phyloP scores from a whole-genome alignment of 2,888 invertebrate genomes.

The Acheta domesticus region DNA sequence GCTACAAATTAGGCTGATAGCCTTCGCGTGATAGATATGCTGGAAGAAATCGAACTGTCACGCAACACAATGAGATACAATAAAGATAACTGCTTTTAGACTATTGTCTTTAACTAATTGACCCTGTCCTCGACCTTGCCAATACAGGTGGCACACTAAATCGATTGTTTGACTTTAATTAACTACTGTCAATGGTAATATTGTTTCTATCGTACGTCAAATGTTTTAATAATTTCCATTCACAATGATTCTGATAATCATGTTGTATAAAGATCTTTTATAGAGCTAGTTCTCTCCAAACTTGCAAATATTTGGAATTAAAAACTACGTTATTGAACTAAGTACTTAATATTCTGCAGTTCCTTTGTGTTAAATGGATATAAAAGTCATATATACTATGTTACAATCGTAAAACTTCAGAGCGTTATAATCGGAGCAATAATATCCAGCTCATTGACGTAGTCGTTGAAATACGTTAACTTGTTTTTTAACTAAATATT shows the following conservation, averaged over 20 bases:
- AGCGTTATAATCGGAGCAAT: no score
- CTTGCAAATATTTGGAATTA: no score
- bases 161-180: neutral
- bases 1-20: neutral
- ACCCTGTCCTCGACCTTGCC: neutral
- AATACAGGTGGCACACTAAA: neutral
- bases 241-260: neutral
- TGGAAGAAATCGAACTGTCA: conserved; percentile 7
- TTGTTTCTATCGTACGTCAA: neutral
- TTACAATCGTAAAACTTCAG: no score
- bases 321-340: no score
- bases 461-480: no score
- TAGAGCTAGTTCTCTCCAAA: no score
- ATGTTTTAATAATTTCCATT: neutral
- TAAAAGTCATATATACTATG: no score
- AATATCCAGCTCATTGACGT: no score
- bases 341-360: no score
- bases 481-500: no score
- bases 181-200: neutral
- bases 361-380: no score
- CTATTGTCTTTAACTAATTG: neutral
- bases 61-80: neutral
- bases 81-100: neutral
- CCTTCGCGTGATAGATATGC: neutral
- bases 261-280: no score